Conservation (phyloP, 1,140 invertebrate species). For the Drosophila kanapiae region DNA sequence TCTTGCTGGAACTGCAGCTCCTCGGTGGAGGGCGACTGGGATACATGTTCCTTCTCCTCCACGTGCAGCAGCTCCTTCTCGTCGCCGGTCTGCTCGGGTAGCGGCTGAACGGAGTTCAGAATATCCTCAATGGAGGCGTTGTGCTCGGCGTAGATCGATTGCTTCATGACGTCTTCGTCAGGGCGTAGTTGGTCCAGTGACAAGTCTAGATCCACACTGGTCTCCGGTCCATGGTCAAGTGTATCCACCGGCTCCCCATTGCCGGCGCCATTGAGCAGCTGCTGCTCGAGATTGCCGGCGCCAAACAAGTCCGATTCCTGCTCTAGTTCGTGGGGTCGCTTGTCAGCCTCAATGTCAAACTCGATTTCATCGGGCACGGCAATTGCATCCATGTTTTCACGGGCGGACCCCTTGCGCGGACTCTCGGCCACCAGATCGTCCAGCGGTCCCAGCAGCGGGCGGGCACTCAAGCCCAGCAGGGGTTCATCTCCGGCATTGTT, state of each 20-base stretch:
- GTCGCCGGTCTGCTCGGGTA: constrained; percentile 52
- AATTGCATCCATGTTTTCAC: constrained; percentile 71
- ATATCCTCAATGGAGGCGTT: constrained; percentile 74
- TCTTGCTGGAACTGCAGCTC: constrained; percentile 64
- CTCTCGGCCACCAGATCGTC: constrained; percentile 79
- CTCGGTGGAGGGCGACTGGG: constrained; percentile 77
- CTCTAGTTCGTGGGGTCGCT: constrained; percentile 75
- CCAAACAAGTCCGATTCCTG: constrained; percentile 60
- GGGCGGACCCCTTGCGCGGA: constrained; percentile 68
- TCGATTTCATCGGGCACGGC: constrained; percentile 69
- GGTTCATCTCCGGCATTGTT: constrained; percentile 6
- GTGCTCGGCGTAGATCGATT: constrained; percentile 61
- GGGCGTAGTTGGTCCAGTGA: constrained; percentile 18
- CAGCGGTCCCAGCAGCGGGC: constrained; percentile 58
- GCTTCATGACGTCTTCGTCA: constrained; percentile 67
- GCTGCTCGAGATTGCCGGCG: constrained; percentile 32
- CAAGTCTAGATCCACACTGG: constrained; percentile 71
- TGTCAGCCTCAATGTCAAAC: constrained; percentile 70
- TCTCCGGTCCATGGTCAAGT: constrained; percentile 75
- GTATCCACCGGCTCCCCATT: constrained; percentile 24
- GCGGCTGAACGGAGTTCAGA: constrained; percentile 76
- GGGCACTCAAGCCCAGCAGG: constrained; percentile 27
- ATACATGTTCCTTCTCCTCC: constrained; percentile 78
- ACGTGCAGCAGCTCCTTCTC: constrained; percentile 71
- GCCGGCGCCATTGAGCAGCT: constrained; percentile 31